Evolutionary conservation across 2,888 invertebrate species (phyloP).

Genomic region (Epinotia nisella): DNA sequence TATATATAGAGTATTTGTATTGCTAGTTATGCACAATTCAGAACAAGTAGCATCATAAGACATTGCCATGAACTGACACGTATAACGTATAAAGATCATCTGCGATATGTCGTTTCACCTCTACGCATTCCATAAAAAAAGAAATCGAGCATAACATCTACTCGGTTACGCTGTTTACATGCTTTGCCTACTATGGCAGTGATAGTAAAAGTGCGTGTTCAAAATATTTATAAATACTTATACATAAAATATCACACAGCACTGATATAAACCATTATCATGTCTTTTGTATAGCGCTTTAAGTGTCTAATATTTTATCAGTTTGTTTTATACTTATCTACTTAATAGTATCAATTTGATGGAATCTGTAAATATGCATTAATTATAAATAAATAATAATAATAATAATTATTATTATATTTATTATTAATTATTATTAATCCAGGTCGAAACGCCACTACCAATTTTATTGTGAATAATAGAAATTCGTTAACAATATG

Average conservation of each 20-base stretch:
- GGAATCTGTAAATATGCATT: neutral
- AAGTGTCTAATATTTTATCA: neutral
- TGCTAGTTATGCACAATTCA: too few species aligned
- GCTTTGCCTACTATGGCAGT: neutral
- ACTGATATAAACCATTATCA: too few species aligned
- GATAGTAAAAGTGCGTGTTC: constrained; percentile 19
- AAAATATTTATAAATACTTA: too few species aligned
- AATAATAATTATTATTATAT: too few species aligned
- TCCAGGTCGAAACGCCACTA: too few species aligned
- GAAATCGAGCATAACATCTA: constrained; percentile 13
- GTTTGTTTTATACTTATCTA: neutral
- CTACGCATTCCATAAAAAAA: constrained; percentile 4
- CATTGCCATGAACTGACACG: neutral
- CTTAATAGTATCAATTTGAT: neutral
- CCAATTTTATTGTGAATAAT: neutral
- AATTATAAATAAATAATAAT: too few species aligned
- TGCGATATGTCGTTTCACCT: constrained; percentile 1
- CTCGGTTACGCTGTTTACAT: neutral
- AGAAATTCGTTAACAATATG: neutral
- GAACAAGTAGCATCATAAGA: neutral
- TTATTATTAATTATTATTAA: too few species aligned
- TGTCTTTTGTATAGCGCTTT: neutral
- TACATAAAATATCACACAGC: neutral
- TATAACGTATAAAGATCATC: neutral
- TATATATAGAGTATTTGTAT: too few species aligned